Conservation (phyloP, 2,797 vertebrate species). For the Crax fasciolata region DNA sequence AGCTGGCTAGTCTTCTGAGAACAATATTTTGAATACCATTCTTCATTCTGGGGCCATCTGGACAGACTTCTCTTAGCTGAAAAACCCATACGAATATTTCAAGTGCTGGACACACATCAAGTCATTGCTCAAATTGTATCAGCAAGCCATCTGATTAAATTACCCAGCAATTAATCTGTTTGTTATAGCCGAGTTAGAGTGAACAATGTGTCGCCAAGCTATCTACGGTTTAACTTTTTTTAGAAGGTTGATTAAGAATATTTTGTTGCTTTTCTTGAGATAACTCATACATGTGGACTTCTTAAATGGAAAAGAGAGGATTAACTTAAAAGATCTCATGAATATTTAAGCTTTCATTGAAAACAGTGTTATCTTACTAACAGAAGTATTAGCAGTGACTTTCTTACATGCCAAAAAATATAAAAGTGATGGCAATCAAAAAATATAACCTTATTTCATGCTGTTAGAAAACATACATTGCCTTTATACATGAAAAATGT, state of each 20-base stretch:
- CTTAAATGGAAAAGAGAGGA: not conserved
- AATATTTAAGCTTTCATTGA: not conserved
- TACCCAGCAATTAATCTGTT: constrained; percentile 51
- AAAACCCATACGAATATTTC: constrained; percentile 29
- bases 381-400: not conserved
- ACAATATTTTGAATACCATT: constrained; percentile 32
- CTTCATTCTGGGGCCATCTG: constrained; percentile 66
- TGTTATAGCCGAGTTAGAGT: constrained; percentile 10
- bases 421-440: not conserved
- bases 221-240: not conserved
- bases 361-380: not conserved
- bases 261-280: not conserved
- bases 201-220: not conserved
- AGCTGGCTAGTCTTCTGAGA: constrained; percentile 48
- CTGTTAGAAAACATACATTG: not conserved
- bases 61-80: not conserved
- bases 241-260: not conserved
- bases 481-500: not conserved
- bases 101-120: constrained; percentile 45
- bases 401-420: not conserved
- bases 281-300: not conserved
- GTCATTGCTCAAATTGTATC: constrained; percentile 42
- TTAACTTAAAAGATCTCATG: not conserved
- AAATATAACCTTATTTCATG: not conserved
- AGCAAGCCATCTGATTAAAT: constrained; percentile 49